These are phyloP conservation scores for Bos taurus DNA, from an alignment of 2,113 vertebrate genomes.

Conservation along the genomic window ARS-UCD2.0 NC_037357.1:134804001-134804500, in stretches of 20 bases:
- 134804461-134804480: background rate
- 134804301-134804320: background rate
- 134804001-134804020: fast-evolving
- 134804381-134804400: fast-evolving
- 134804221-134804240: background rate
- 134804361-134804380: background rate
- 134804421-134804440: background rate
- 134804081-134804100: background rate
- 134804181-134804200: background rate
- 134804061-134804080: background rate
- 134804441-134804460: background rate
- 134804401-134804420: background rate
- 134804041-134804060: background rate
- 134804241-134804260: background rate
- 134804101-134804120: background rate
- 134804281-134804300: background rate
- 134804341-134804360: background rate
- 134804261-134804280: fast-evolving
- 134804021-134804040: background rate
- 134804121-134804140: background rate
- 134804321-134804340: background rate
- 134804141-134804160: background rate
- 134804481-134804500: background rate
- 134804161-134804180: background rate
- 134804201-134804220: background rate